A percentile compares a stretch with the other conserved stretches of the same genome.
phyloP scores from a whole-genome alignment of 37 sponge, comb jelly and placozoan genomes.

The Bolinopsis microptera region DNA sequence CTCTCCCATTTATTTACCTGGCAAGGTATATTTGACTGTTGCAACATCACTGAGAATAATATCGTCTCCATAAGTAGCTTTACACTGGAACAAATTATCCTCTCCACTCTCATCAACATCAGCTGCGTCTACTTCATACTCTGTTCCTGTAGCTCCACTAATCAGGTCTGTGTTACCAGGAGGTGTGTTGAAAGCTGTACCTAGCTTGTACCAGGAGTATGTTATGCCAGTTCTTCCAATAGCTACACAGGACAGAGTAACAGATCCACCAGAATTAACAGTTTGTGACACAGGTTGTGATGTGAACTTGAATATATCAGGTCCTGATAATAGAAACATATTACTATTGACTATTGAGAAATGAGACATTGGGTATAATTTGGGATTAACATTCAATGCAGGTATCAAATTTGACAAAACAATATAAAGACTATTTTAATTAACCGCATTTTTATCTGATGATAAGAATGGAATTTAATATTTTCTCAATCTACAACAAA shows the following conservation, averaged over 20 bases:
- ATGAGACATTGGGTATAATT: no score
- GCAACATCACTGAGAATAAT: constrained; percentile 32
- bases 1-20: no score
- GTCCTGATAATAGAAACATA: no score
- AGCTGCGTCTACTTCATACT: neutral
- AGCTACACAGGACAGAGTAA: neutral
- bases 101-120: neutral
- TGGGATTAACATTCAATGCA: no score
- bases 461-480: no score
- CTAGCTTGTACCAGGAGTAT: constrained; percentile 5
- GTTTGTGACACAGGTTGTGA: neutral
- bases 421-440: no score
- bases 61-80: neutral
- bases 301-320: constrained; percentile 30
- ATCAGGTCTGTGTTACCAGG: neutral
- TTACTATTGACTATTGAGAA: no score
- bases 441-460: no score
- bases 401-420: no score
- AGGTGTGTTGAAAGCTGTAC: neutral
- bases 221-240: neutral
- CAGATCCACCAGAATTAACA: neutral
- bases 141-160: neutral
- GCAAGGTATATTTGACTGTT: neutral
- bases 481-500: no score
- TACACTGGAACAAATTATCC: neutral